Conservation (phyloP, 2,797 vertebrate genomes). For the Neosilurus hyrtlii region DNA sequence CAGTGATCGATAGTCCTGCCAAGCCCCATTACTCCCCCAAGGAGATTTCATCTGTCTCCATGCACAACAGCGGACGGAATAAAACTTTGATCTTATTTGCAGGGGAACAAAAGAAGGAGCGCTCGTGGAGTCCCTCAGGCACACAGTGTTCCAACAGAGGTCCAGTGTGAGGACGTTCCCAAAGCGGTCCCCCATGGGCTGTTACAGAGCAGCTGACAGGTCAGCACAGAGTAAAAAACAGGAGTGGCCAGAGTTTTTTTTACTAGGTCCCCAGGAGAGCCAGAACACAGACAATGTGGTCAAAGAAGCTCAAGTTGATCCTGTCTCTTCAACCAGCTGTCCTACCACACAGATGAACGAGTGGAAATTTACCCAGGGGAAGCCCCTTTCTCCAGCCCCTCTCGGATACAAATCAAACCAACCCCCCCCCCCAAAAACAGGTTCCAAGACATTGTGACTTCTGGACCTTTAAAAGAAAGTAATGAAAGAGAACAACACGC, state of each 20-base stretch:
- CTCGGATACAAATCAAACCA: background rate
- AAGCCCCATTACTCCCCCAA: conserved; percentile 70
- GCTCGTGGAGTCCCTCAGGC: conserved; percentile 69
- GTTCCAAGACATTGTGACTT: background rate
- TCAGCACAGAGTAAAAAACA: conserved; percentile 72
- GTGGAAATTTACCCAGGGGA: conserved; percentile 63
- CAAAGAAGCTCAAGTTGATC: conserved; percentile 49
- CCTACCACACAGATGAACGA: conserved; percentile 53
- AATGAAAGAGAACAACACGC: background rate
- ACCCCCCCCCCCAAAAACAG: background rate
- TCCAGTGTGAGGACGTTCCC: conserved; percentile 68
- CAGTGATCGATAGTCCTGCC: conserved; percentile 73
- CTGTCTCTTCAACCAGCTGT: conserved; percentile 68
- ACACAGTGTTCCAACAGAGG: conserved; percentile 75
- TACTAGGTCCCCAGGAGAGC: conserved; percentile 65
- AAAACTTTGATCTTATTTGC: conserved; percentile 80
- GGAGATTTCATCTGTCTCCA: conserved; percentile 64
- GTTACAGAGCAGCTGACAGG: conserved; percentile 71
- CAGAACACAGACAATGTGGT: conserved; percentile 66
- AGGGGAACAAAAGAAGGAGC: conserved; percentile 70
- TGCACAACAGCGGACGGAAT: conserved; percentile 72
- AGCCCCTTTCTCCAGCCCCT: background rate
- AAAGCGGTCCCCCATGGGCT: conserved; percentile 70
- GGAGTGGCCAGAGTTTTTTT: conserved; percentile 56
- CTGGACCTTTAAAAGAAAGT: background rate